These are phyloP conservation scores for Trissolcus japonicus DNA, from an alignment of 2,888 invertebrate species.

Conservation along the genomic window DNA sequence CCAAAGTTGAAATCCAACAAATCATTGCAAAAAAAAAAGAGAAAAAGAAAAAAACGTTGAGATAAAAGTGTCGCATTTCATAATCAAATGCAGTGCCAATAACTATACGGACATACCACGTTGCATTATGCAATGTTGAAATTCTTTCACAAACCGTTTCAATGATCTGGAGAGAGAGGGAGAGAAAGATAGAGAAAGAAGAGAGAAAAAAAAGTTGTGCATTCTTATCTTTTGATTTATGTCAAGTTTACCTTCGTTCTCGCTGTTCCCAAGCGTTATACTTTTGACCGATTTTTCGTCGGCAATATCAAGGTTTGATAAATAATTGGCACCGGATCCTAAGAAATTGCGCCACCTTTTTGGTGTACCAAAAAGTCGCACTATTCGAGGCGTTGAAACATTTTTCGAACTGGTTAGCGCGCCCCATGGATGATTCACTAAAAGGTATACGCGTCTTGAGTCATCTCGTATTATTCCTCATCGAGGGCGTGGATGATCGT, in stretches of 20 bases:
- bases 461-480: conserved; percentile 30
- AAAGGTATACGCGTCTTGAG: conserved; percentile 32
- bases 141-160: conserved; percentile 45
- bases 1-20: conserved; percentile 41
- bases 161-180: no score
- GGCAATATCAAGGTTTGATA: conserved; percentile 16
- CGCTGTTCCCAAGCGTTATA: conserved; percentile 26
- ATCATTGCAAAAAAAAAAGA: conserved; percentile 33
- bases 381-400: no score
- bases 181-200: not conserved
- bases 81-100: conserved; percentile 47
- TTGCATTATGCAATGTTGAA: conserved; percentile 35
- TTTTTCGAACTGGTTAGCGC: not conserved
- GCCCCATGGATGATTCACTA: conserved; percentile 40
- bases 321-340: not conserved
- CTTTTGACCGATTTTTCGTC: conserved; percentile 21
- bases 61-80: conserved; percentile 55
- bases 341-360: not conserved
- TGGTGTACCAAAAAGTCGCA: no score
- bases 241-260: conserved; percentile 47
- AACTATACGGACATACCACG: conserved; percentile 30
- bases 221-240: conserved; percentile 52
- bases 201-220: conserved; percentile 20
- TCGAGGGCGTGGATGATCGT: conserved; percentile 12
- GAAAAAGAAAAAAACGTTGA: no score